These are phyloP conservation scores for Xylocopa sonorina DNA, from an alignment of 1,140 invertebrate species.

Conservation along the genomic window DNA sequence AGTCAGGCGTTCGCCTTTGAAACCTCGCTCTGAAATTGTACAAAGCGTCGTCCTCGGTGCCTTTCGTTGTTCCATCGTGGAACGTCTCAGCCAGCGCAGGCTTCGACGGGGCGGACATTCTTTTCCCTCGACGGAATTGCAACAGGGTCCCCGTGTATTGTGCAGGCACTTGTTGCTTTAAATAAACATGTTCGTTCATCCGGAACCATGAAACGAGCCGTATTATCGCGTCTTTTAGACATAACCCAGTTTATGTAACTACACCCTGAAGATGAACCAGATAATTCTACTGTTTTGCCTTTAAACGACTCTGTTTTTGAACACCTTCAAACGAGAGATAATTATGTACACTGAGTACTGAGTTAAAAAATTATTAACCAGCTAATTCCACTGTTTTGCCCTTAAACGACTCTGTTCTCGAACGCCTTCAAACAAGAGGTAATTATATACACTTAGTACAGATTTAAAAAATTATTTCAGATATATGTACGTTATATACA, in stretches of 20 bases:
- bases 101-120: neutral
- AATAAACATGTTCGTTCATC: slow-evolving; percentile 9
- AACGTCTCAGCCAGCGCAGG: neutral
- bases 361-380: too few relatives aligned
- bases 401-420: neutral
- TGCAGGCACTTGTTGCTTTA: slow-evolving; percentile 35
- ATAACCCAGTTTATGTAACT: neutral
- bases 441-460: too few relatives aligned
- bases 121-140: neutral
- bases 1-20: neutral
- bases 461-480: too few relatives aligned
- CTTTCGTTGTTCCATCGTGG: neutral
- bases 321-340: too few relatives aligned
- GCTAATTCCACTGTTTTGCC: too few relatives aligned
- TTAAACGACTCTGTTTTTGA: neutral
- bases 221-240: neutral
- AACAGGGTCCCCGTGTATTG: neutral
- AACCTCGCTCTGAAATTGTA: neutral
- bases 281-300: neutral
- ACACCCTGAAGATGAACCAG: neutral
- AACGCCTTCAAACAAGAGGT: neutral
- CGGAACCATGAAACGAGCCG: neutral
- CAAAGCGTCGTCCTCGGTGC: neutral
- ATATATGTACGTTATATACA: too few relatives aligned
- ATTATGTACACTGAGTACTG: too few relatives aligned